Evolutionary conservation across 2,797 vertebrate species (phyloP).

Genomic region (Macropus fuliginosus): DNA sequence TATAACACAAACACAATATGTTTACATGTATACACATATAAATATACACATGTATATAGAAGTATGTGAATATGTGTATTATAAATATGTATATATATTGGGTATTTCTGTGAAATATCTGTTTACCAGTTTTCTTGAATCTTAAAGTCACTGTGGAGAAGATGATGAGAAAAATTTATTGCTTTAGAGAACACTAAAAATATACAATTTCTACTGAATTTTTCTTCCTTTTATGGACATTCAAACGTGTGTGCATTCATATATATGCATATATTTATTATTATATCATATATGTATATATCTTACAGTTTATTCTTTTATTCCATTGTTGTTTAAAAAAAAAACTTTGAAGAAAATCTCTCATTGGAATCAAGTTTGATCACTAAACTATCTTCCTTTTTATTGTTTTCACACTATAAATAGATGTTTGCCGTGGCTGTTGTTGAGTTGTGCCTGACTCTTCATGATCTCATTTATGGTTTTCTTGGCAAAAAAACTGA

Average conservation of each 20-base stretch:
- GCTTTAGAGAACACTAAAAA: neutral
- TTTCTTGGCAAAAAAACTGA: neutral
- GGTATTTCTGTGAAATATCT: neutral
- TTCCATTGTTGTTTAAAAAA: neutral
- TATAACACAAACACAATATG: too few species aligned
- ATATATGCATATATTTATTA: neutral
- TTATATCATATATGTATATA: neutral
- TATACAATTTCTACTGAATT: neutral
- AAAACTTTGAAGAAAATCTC: neutral
- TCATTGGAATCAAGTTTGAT: neutral
- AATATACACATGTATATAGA: neutral
- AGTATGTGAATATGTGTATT: neutral
- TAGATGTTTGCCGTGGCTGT: neutral
- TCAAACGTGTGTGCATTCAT: neutral
- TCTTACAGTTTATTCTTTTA: neutral
- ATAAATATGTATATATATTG: neutral
- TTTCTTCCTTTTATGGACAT: neutral
- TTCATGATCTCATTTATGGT: neutral
- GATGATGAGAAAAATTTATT: neutral
- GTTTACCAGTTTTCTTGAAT: constrained; percentile 12
- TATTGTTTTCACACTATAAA: neutral
- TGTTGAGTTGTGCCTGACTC: neutral
- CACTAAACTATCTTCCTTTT: neutral
- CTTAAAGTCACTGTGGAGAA: neutral
- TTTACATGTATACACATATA: neutral